Percentiles rank a stretch among this genome's conserved stretches.
Conservation (phyloP, 2,888 invertebrate genomes). For the Leptarthrus brevirostris region DNA sequence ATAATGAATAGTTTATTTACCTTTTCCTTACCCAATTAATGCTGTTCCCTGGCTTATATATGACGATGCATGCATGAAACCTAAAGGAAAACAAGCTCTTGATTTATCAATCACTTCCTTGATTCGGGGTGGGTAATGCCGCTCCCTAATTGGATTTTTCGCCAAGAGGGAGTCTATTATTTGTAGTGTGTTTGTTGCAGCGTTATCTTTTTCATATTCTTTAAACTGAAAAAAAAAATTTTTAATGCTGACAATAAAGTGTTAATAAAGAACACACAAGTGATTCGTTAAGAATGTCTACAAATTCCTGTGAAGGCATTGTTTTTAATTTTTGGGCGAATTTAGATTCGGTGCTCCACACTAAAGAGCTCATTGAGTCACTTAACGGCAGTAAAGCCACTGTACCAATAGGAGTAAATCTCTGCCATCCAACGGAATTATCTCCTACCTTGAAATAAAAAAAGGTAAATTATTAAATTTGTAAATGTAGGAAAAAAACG, state of each 20-base stretch:
- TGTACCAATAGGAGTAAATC: conserved; percentile 92
- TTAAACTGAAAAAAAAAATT: conserved; percentile 56
- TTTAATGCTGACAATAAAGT: not conserved
- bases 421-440: conserved; percentile 95
- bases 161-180: conserved; percentile 68
- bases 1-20: not conserved
- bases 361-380: conserved; percentile 84
- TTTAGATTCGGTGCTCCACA: conserved; percentile 87
- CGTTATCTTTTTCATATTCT: conserved; percentile 62
- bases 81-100: conserved; percentile 91
- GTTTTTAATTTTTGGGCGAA: conserved; percentile 80
- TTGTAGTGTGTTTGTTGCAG: conserved; percentile 66
- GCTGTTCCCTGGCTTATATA: conserved; percentile 87
- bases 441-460: conserved; percentile 70
- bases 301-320: conserved; percentile 82
- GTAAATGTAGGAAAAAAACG: not conserved
- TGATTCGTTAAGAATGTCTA: conserved; percentile 88
- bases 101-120: conserved; percentile 61
- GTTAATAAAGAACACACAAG: conserved; percentile 72
- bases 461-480: not conserved
- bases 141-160: conserved; percentile 61
- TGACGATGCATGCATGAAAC: conserved; percentile 87
- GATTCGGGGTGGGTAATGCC: conserved; percentile 65
- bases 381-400: conserved; percentile 91
- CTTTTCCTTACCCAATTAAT: conserved; percentile 79